A percentile compares a stretch with the other conserved stretches of the same genome.
Evolutionary conservation across 2,888 invertebrate species (phyloP).

Genomic region (Salpingus planirostris): DNA sequence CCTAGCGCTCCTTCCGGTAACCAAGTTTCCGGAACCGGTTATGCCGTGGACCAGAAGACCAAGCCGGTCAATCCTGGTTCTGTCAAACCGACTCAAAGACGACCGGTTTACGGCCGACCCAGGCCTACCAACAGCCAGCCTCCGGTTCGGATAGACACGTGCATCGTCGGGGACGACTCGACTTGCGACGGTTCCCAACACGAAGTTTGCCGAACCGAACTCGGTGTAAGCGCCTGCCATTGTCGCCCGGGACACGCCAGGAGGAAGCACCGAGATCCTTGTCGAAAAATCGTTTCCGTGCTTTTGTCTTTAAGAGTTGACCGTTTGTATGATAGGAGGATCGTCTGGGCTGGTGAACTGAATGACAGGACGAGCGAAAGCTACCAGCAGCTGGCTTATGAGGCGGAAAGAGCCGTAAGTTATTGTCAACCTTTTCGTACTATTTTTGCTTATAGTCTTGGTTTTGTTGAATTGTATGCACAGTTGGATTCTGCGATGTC

Average conservation of each 20-base stretch:
- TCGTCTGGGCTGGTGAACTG: constrained; percentile 69
- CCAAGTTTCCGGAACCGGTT: constrained; percentile 53
- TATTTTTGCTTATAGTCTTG: background rate
- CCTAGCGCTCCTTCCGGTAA: constrained; percentile 36
- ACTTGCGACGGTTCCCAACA: constrained; percentile 84
- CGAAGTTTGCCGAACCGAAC: constrained; percentile 80
- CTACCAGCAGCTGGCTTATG: constrained; percentile 74
- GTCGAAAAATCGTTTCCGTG: constrained; percentile 69
- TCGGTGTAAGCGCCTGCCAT: constrained; percentile 79
- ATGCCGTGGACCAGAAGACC: constrained; percentile 50
- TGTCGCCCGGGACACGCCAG: constrained; percentile 72
- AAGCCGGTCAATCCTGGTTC: constrained; percentile 28
- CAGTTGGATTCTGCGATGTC: constrained; percentile 88
- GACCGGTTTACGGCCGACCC: constrained; percentile 48
- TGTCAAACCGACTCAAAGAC: constrained; percentile 41
- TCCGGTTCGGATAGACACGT: constrained; percentile 79
- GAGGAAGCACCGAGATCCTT: constrained; percentile 64
- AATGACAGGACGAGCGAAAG: constrained; percentile 69
- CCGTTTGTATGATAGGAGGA: constrained; percentile 67
- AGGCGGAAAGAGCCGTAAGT: constrained; percentile 80
- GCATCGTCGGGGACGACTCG: constrained; percentile 86
- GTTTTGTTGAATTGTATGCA: constrained; percentile 6
- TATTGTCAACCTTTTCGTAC: constrained; percentile 4
- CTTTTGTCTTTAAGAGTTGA: constrained; percentile 75
- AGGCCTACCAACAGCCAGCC: constrained; percentile 48